Evolutionary conservation across 2,113 vertebrate species (phyloP).

Genomic region (Coptodon rendalli): DNA sequence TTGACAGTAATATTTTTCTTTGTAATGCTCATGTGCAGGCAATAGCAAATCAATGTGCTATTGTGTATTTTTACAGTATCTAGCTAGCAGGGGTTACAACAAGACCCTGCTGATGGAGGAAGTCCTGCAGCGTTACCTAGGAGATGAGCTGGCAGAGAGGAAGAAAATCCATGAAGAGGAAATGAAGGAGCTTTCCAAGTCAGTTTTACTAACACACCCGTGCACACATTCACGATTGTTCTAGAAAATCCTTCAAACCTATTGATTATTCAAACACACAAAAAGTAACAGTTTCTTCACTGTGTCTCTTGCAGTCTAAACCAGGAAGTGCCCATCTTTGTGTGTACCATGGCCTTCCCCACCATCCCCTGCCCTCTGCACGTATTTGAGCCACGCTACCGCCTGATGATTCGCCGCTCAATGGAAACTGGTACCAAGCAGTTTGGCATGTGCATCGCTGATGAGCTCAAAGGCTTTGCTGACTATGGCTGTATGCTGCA

Average conservation of each 20-base stretch:
- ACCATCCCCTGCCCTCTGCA: conserved; percentile 89
- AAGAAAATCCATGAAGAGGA: conserved; percentile 89
- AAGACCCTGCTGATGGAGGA: conserved; percentile 87
- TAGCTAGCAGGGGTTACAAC: conserved; percentile 85
- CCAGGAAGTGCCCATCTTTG: conserved; percentile 93
- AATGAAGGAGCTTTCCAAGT: conserved; percentile 90
- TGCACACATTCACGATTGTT: not conserved
- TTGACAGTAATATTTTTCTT: not conserved
- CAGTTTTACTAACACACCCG: conserved; percentile 24
- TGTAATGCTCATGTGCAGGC: not conserved
- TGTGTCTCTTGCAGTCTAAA: conserved; percentile 74
- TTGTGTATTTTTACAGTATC: conserved; percentile 70
- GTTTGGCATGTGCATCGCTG: conserved; percentile 91
- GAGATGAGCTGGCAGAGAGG: conserved; percentile 83
- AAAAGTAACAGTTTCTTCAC: not conserved
- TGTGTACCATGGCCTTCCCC: conserved; percentile 93
- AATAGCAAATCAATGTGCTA: not conserved
- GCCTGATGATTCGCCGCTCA: conserved; percentile 89
- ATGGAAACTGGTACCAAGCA: conserved; percentile 91
- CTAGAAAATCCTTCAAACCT: not conserved
- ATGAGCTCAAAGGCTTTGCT: conserved; percentile 86
- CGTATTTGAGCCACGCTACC: conserved; percentile 87
- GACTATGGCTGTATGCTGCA: conserved; percentile 90
- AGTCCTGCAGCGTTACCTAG: conserved; percentile 80
- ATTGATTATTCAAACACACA: not conserved